A percentile compares a stretch with the other conserved stretches of the same genome.
phyloP scores from a whole-genome alignment of 2,888 invertebrate species.

The Macrosiphum euphorbiae region DNA sequence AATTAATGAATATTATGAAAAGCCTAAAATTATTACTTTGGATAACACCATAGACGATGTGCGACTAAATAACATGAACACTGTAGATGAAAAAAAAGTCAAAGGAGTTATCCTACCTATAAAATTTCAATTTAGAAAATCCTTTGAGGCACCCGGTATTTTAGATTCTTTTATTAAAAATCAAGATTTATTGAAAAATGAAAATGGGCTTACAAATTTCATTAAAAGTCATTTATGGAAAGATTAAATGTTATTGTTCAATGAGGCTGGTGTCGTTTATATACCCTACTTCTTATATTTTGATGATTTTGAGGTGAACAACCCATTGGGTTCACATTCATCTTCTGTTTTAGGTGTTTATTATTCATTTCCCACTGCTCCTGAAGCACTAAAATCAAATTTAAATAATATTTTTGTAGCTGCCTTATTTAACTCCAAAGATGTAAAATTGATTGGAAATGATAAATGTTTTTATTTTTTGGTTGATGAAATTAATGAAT shows the following conservation, averaged over 20 bases:
- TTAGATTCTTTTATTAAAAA: constrained; percentile 33
- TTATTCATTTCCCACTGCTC: constrained; percentile 9
- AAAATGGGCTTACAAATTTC: constrained; percentile 31
- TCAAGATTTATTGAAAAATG: constrained; percentile 33
- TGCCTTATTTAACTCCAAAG: constrained; percentile 23
- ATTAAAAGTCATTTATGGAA: constrained; percentile 32
- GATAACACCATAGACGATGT: constrained; percentile 26
- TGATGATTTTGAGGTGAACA: constrained; percentile 5
- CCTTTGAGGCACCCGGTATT: constrained; percentile 23
- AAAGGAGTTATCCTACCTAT: constrained; percentile 29
- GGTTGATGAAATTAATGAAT: constrained; percentile 19
- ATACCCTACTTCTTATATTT: constrained; percentile 9
- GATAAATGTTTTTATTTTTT: constrained; percentile 46
- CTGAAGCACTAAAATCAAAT: constrained; percentile 20
- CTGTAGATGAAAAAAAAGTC: constrained; percentile 5
- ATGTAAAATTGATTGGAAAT: constrained; percentile 25
- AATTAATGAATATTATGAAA: constrained; percentile 35
- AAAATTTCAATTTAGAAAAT: constrained; percentile 36
- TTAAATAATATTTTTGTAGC: constrained; percentile 43
- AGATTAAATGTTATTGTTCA: constrained; percentile 30
- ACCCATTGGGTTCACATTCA: constrained; percentile 4
- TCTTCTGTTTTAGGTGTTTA: constrained; percentile 39
- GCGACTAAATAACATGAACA: constrained; percentile 15
- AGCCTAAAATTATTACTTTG: constrained; percentile 18
- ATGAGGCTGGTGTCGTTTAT: constrained; percentile 16